Conservation (phyloP, 2,797 vertebrate species). For the Phalloptychus januarius region DNA sequence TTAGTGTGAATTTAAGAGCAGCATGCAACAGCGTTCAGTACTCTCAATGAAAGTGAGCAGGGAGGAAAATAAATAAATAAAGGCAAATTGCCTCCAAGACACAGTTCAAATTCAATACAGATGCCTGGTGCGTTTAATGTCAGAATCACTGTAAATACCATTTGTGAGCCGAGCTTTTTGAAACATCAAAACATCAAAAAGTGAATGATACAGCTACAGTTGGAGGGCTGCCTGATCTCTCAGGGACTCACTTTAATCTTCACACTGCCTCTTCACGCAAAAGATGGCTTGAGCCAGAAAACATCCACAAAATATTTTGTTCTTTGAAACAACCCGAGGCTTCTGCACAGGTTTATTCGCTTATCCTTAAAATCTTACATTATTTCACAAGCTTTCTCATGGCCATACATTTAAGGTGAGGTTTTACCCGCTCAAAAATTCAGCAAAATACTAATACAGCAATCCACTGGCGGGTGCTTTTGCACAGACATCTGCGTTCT, state of each 20-base stretch:
- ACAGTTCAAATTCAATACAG: slow-evolving; percentile 45
- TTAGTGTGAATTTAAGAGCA: slow-evolving; percentile 28
- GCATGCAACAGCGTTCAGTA: slow-evolving; percentile 10
- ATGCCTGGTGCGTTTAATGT: slow-evolving; percentile 56
- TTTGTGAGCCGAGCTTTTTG: slow-evolving; percentile 59
- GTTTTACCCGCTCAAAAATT: slow-evolving; percentile 31
- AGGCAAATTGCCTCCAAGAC: slow-evolving; percentile 42
- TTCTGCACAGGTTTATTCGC: slow-evolving; percentile 40
- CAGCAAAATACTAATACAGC: slow-evolving; percentile 36
- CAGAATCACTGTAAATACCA: slow-evolving; percentile 55
- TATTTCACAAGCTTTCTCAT: slow-evolving; percentile 53
- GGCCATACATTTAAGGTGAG: slow-evolving; percentile 63
- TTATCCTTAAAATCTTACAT: slow-evolving; percentile 56
- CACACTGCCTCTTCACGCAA: slow-evolving; percentile 52
- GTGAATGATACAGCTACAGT: slow-evolving; percentile 57
- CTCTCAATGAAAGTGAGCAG: neutral
- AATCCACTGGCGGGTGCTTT: neutral
- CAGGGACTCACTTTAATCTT: slow-evolving; percentile 71
- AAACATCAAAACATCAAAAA: slow-evolving; percentile 68
- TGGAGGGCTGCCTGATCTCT: slow-evolving; percentile 64
- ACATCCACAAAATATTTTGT: slow-evolving; percentile 50
- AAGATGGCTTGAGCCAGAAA: slow-evolving; percentile 52
- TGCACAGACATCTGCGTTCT: slow-evolving; percentile 20
- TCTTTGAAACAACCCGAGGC: slow-evolving; percentile 59
- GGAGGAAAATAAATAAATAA: neutral